Evolutionary conservation across 2,888 invertebrate species (phyloP), one percentile per base, ranked within the genome.

Genomic region (Lepidonotus clava): DNA sequence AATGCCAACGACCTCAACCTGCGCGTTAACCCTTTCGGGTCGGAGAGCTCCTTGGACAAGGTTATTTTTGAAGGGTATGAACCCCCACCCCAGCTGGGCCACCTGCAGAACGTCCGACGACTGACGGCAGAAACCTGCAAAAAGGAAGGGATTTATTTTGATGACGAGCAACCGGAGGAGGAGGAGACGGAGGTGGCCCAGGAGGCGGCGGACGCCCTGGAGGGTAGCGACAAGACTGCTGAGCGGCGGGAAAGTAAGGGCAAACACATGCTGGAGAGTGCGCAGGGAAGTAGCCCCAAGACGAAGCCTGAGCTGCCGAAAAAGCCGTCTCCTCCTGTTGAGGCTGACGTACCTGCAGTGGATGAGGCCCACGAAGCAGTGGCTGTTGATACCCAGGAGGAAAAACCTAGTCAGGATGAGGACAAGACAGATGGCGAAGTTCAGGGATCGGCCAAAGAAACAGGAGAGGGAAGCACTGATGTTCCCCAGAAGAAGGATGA

Each of bases 21-120:
- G 61, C 95, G 96, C 86, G 96, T 96, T 67, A 96, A 96, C 91
- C 96, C 96, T 4, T 94, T 96, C 90, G 94, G 93, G n/a, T 93
- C 94, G 0, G 91, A 92, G 83, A 92, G 89, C 85, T 93, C 93
- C 6, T 87, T 93, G 24, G 94, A 94, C 87, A 91, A 89, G 67
- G 85, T 86, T 28, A 91, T 92, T 80, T 89, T 92, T 91, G 91
- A 93, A 87, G 91, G 93, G 61, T 91, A 90, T 91, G 84, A 66
- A 38, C 76, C 71, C 2, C 84, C 87, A 6, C 86, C 77, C 5
- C 89, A 90, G 14, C 87, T 90, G 67, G 89, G 90, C 14, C 88
- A 91, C 56, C 76, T 93, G n/a, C 87, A 90, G 18, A 90, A 90
- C 28, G 92, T 91, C 2, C 91, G 90, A 71, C 89, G 94, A 66